These are phyloP conservation scores for Darwinula stevensoni DNA, from an alignment of 2,888 invertebrate species.

Conservation along the genomic window DNA sequence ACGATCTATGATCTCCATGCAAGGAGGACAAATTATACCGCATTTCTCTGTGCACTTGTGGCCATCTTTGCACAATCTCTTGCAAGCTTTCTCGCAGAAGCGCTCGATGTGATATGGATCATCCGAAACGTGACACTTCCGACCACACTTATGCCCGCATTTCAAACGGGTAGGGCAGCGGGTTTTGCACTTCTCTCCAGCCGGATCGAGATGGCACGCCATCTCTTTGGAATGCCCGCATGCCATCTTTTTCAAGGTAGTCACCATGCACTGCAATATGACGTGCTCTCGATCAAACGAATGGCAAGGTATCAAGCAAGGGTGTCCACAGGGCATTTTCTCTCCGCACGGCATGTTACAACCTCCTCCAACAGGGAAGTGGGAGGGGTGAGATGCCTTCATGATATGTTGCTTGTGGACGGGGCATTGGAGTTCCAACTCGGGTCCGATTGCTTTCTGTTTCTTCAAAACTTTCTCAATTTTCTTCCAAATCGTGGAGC, in stretches of 20 bases:
- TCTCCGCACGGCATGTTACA: too few species aligned
- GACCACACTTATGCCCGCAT: slow-evolving; percentile 31
- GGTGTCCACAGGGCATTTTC: too few species aligned
- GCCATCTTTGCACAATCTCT: slow-evolving; percentile 5
- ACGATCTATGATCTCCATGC: neutral
- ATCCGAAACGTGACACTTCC: slow-evolving; percentile 25
- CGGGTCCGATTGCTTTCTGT: slow-evolving; percentile 9
- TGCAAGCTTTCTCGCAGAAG: slow-evolving; percentile 21
- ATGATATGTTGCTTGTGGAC: slow-evolving; percentile 9
- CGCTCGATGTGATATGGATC: slow-evolving; percentile 23
- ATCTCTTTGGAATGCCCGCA: too few species aligned
- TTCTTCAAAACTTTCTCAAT: slow-evolving; percentile 10
- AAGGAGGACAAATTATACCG: neutral
- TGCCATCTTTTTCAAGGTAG: too few species aligned
- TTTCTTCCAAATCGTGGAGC: slow-evolving; percentile 11
- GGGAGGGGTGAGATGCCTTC: neutral
- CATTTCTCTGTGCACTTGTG: slow-evolving; percentile 8
- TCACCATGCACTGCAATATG: too few species aligned
- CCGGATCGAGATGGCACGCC: too few species aligned
- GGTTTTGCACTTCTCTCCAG: too few species aligned
- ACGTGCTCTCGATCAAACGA: too few species aligned
- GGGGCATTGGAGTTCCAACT: slow-evolving; percentile 10
- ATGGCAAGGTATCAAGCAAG: too few species aligned
- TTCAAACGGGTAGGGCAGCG: slow-evolving; percentile 21
- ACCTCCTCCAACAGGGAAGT: neutral